Evolutionary conservation across 2,888 invertebrate genomes (phyloP).

Genomic region (Leptinotarsa juncta): DNA sequence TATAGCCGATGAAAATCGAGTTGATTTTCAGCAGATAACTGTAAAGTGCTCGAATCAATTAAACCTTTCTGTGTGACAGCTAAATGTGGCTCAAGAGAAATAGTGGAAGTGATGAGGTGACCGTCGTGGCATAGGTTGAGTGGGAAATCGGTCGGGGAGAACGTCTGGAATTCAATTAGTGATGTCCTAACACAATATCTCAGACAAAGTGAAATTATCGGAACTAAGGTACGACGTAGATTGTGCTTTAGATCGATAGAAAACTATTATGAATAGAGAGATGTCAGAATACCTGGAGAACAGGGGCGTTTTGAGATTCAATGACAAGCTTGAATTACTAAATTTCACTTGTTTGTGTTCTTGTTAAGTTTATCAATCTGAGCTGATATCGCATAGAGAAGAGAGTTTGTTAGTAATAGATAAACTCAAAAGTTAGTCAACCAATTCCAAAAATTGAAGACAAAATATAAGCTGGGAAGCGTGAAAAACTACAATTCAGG

Average conservation of each 20-base stretch:
- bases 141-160: slow-evolving; percentile 49
- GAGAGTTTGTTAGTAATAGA: no score
- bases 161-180: slow-evolving; percentile 61
- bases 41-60: slow-evolving; percentile 39
- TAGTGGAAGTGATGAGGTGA: slow-evolving; percentile 37
- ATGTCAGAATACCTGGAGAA: background rate
- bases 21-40: slow-evolving; percentile 36
- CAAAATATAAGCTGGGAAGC: no score
- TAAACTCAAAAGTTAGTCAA: no score
- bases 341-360: no score
- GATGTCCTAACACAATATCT: slow-evolving; percentile 51
- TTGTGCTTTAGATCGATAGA: slow-evolving; percentile 35
- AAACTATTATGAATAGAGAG: background rate
- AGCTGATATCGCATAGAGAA: no score
- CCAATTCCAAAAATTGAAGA: no score
- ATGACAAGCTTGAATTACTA: background rate
- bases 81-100: slow-evolving; percentile 34
- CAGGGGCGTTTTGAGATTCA: background rate
- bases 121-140: slow-evolving; percentile 39
- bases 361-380: no score
- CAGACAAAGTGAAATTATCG: slow-evolving; percentile 46
- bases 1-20: slow-evolving; percentile 17
- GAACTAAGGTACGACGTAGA: slow-evolving; percentile 36
- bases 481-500: no score
- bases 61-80: slow-evolving; percentile 38